Conservation (phyloP, 2,888 invertebrate genomes). For the Drosophila algonquin region DNA sequence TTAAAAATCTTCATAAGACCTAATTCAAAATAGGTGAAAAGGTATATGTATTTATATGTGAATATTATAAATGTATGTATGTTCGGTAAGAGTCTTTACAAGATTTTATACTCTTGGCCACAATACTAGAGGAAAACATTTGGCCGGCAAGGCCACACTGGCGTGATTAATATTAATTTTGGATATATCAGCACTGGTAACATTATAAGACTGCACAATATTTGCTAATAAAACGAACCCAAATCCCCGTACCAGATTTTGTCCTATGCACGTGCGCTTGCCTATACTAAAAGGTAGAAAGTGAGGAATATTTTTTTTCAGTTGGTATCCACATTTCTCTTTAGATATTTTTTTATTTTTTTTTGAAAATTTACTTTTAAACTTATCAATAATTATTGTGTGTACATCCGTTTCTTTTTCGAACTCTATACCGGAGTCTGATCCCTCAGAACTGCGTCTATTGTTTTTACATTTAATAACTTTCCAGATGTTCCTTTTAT, state of each 20-base stretch:
- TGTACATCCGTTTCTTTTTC: constrained; percentile 75
- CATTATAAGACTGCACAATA: constrained; percentile 88
- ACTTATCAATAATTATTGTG: not conserved
- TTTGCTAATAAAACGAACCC: constrained; percentile 89
- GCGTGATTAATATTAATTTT: constrained; percentile 87
- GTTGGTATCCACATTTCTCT: constrained; percentile 32
- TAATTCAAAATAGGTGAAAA: not conserved
- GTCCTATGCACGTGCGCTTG: constrained; percentile 92
- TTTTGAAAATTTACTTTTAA: not conserved
- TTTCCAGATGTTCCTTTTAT: not conserved
- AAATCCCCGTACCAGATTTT: constrained; percentile 90
- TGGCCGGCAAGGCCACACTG: constrained; percentile 90
- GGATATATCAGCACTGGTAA: constrained; percentile 85
- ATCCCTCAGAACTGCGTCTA: constrained; percentile 83
- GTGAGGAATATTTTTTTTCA: constrained; percentile 87
- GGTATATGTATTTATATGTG: not conserved
- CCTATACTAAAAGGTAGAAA: constrained; percentile 94
- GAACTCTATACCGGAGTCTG: constrained; percentile 85
- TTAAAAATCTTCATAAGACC: not conserved
- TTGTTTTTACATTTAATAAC: constrained; percentile 11
- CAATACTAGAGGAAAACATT: constrained; percentile 87
- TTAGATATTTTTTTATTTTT: not conserved
- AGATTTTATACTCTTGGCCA: constrained; percentile 72
- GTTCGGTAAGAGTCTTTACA: not conserved
- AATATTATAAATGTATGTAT: not conserved